Base-by-base conservation (phyloP, 2,888 invertebrate species). In the Yponomeuta malinellus region DNA sequence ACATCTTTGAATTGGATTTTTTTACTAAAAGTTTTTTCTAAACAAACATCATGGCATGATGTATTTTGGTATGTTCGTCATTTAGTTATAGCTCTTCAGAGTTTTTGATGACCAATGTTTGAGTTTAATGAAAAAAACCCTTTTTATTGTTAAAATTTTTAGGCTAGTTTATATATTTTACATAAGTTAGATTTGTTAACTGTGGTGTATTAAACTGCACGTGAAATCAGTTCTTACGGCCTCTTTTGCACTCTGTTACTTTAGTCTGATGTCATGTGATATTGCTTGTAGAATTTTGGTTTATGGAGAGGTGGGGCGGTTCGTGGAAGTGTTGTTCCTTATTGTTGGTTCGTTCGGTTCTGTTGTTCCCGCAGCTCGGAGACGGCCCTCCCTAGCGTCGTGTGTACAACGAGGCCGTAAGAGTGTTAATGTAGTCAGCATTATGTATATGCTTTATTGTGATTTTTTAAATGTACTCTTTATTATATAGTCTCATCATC, bases 361-460 rank as follows among this genome's bases (percentile, higher is more conserved):
- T 80, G 79, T 81, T 79, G 70, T 43, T 10, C 8, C 12, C 64
- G 15, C 52, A 12, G 52, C 15, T 59, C 52, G 15, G 15, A 29
- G 37, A 69, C 23, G 68, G 23, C 48, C 48, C 3, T n/a, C 37
- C 52, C 68, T 52, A 29, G 48, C 78, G 76, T 69, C 71, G 70
- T 73, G 74, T 73, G 80, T 79, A 80, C 79, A 82, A 82, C 76
- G 87, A 78, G 90, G 90, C 91, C 89, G 91, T 87, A 83, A 86
- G 89, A 88, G 88, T 84, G 78, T 83, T 86, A 89, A 88, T 90
- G 92, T 93, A 92, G 92, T 92, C 92, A 92, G 91, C 91, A 92
- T 91, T 92, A 93, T 92, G 89, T 91, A 91, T 92, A 92, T 92
- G 92, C 92, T 93, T 93, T 91, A 92, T 91, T 93, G 92, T 93